These are phyloP conservation scores for Lytechinus variegatus DNA, from an alignment of 35 echinoderm and acorn worm genomes.

Conservation along the genomic window DNA sequence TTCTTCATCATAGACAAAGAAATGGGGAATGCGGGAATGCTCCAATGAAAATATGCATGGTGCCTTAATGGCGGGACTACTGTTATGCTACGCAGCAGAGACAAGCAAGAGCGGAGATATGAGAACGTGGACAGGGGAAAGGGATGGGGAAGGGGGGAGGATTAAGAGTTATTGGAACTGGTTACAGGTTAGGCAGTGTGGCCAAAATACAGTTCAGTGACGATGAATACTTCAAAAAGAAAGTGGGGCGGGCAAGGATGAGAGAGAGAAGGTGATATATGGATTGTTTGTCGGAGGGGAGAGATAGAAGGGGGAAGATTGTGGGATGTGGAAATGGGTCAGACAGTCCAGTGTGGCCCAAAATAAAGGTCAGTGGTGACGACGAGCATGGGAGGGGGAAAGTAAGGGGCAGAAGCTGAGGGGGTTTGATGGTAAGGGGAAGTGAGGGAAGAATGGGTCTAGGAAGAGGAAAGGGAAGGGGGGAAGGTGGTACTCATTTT, in stretches of 20 bases:
- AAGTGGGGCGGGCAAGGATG: background rate
- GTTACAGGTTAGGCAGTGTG: no score
- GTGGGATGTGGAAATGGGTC: background rate
- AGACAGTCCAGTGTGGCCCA: background rate
- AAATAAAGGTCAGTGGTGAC: background rate
- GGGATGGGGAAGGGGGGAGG: no score
- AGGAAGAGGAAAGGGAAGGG: background rate
- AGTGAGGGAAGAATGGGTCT: background rate
- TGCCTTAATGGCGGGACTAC: no score
- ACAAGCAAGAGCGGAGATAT: no score
- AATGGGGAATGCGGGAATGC: no score
- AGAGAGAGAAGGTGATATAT: background rate
- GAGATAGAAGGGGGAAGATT: background rate
- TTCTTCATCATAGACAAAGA: no score
- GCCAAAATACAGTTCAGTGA: no score
- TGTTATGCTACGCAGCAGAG: no score
- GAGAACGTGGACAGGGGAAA: no score
- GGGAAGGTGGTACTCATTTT: background rate
- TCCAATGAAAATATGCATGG: no score
- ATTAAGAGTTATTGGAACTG: no score
- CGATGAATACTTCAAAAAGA: background rate
- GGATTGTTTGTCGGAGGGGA: background rate
- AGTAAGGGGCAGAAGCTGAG: background rate
- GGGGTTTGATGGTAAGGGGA: conserved; percentile 4
- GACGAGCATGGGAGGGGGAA: background rate